These are phyloP conservation scores for Psettodes erumei DNA, from an alignment of 2,113 vertebrate genomes.

Conservation along the genomic window DNA sequence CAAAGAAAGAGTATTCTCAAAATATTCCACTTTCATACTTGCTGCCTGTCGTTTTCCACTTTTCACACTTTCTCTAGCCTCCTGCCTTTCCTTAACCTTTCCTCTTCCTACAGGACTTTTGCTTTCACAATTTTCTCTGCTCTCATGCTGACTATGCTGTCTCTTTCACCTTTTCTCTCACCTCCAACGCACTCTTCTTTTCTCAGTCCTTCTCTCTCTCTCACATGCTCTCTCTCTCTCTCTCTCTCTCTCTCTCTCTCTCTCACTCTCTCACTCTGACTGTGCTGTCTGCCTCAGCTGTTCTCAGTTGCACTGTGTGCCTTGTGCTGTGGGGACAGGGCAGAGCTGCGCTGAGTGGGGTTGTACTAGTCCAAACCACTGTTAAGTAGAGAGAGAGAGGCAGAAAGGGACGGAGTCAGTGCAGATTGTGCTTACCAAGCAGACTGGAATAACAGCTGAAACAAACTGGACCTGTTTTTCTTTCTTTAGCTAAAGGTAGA, in stretches of 20 bases:
- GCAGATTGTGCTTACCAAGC: slow-evolving; percentile 54
- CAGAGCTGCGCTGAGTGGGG: slow-evolving; percentile 67
- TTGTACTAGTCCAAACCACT: slow-evolving; percentile 63
- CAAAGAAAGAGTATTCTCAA: not conserved
- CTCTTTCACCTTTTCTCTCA: slow-evolving; percentile 63
- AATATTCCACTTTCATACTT: slow-evolving; percentile 10
- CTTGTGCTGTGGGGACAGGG: slow-evolving; percentile 72
- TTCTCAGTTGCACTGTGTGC: slow-evolving; percentile 78
- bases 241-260: slow-evolving; percentile 37
- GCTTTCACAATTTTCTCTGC: slow-evolving; percentile 64
- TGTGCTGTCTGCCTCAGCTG: slow-evolving; percentile 77
- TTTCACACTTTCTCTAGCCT: slow-evolving; percentile 52
- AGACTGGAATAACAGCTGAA: slow-evolving; percentile 71
- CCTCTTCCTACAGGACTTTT: slow-evolving; percentile 45
- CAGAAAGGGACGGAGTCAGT: slow-evolving; percentile 24
- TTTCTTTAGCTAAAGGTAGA: slow-evolving; percentile 55
- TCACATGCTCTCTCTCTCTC: slow-evolving; percentile 41
- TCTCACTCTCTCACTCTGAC: slow-evolving; percentile 60
- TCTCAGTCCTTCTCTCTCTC: slow-evolving; percentile 45
- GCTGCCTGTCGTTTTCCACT: slow-evolving; percentile 26
- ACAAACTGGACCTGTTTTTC: slow-evolving; percentile 70
- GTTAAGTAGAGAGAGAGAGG: slow-evolving; percentile 46
- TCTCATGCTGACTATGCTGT: slow-evolving; percentile 49
- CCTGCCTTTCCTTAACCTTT: slow-evolving; percentile 41
- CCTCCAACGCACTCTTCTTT: slow-evolving; percentile 57